A percentile compares a stretch with the other conserved stretches of the same genome.
Conservation (phyloP, 2,113 vertebrate species). For the Brachirus orientalis region DNA sequence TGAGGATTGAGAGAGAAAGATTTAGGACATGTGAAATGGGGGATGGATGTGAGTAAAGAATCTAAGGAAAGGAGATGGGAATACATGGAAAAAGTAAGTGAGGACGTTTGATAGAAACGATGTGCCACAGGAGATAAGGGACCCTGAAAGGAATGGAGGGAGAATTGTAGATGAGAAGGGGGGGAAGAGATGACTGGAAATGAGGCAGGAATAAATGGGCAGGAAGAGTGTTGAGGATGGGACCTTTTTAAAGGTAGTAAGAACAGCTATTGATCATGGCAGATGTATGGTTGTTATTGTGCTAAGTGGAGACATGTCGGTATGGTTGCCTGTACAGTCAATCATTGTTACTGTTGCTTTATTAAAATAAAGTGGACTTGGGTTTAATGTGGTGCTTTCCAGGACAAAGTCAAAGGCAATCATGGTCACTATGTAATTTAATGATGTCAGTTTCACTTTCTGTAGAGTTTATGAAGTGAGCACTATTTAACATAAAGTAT, state of each 20-base stretch:
- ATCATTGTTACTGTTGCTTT: conserved; percentile 42
- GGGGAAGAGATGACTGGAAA: conserved; percentile 56
- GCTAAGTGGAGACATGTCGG: conserved; percentile 55
- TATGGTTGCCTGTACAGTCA: conserved; percentile 33
- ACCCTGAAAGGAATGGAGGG: conserved; percentile 15
- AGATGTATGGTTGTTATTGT: conserved; percentile 66
- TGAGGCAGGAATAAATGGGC: conserved; percentile 55
- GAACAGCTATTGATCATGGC: conserved; percentile 75
- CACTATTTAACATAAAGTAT: neutral
- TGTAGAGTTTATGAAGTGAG: neutral
- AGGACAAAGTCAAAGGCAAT: neutral
- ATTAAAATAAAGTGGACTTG: neutral
- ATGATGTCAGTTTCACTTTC: neutral
- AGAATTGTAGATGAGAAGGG: conserved; percentile 50
- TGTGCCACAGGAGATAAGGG: conserved; percentile 19
- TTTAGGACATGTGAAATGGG: neutral
- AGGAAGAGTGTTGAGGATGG: conserved; percentile 60
- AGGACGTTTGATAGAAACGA: neutral
- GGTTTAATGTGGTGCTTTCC: neutral
- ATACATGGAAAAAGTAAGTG: neutral
- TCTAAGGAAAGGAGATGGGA: neutral
- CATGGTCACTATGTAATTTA: neutral
- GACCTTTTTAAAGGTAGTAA: conserved; percentile 69
- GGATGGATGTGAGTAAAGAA: neutral
- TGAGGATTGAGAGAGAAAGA: conserved; percentile 8